Evolutionary conservation across 2,113 vertebrate genomes (phyloP), one percentile per base, ranked within the genome.

Genomic region (Potamarius usumacintae): DNA sequence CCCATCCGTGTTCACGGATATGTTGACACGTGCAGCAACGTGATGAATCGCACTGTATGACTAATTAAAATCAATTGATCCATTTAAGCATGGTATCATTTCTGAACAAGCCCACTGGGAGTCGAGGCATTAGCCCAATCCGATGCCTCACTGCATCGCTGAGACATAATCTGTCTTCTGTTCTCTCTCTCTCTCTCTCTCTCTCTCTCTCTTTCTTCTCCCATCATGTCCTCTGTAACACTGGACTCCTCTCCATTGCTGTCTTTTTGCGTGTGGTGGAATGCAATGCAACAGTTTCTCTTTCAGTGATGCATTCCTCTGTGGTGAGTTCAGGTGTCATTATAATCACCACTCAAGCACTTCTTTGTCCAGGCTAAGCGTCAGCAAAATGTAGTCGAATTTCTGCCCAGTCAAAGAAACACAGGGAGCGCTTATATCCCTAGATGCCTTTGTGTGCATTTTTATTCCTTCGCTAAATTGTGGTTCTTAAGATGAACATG

Each of bases 51-150:
- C 82, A 87, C 91, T 90, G 91, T 94, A 92, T 92, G 92, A 92
- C 94, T 95, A 95, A 95, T 94, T 94, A 92, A 90, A 92, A 92
- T 89, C 89, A 94, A 95, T 93, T 94, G 93, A 95, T 94, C 92
- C 89, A 84, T 94, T 94, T 94, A 93, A 94, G 92, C 93, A 87
- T 76, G 89, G 89, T 92, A 93, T 94, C 91, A 92, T 94, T 90
- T 93, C 89, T 88, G 93, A 92, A 93, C 92, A 92, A 91, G 93
- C 91, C 95, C 92, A 85, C 34, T 34, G 94, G 93, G 95, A 94
- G 91, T 89, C 78, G 87, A 89, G 89, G 90, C 90, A 93, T 94
- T 92, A 93, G 92, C 55, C 91, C 91, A 76, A 93, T 92, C 91
- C 87, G 67, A 87, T 90, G 92, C 91, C 90, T 93, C 88, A 89